A percentile compares a stretch with the other conserved stretches of the same genome.
These are phyloP conservation scores for Tridacna crocea DNA, from an alignment of 2,888 invertebrate species.

Conservation along the genomic window DNA sequence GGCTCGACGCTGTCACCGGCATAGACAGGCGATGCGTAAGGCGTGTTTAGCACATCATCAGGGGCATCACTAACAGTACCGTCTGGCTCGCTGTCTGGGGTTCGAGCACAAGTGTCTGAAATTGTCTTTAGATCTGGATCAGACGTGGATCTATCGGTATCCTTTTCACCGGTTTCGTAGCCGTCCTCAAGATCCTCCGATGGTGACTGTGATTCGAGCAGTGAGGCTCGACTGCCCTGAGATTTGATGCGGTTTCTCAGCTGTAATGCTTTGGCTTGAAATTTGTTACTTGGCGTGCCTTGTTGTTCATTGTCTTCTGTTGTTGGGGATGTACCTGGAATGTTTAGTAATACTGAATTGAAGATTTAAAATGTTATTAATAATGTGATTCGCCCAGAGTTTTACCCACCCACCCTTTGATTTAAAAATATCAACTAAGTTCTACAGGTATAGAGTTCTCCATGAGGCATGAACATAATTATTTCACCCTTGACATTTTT, in stretches of 20 bases:
- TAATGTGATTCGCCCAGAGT: no score
- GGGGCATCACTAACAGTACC: neutral
- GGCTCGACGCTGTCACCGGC: neutral
- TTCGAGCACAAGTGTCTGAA: neutral
- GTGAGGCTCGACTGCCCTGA: constrained; percentile 10
- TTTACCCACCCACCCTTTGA: no score
- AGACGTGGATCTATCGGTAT: neutral
- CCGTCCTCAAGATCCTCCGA: constrained; percentile 20
- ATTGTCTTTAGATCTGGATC: constrained; percentile 18
- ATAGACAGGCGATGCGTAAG: neutral
- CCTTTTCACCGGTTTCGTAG: constrained; percentile 4
- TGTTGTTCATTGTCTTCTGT: constrained; percentile 2
- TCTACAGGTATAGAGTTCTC: no score
- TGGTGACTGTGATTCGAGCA: constrained; percentile 10
- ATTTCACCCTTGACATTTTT: no score
- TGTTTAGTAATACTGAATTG: no score
- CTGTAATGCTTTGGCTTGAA: constrained; percentile 10
- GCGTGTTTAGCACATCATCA: neutral
- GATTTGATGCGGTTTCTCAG: constrained; percentile 2
- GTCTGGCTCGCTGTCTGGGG: neutral
- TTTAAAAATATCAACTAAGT: no score
- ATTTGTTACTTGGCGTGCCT: neutral
- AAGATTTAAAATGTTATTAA: no score
- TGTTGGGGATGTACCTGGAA: no score
- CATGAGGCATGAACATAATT: no score